phyloP scores from a whole-genome alignment of 2,797 vertebrate genomes.

The Acrocephalus scirpaceus region DNA sequence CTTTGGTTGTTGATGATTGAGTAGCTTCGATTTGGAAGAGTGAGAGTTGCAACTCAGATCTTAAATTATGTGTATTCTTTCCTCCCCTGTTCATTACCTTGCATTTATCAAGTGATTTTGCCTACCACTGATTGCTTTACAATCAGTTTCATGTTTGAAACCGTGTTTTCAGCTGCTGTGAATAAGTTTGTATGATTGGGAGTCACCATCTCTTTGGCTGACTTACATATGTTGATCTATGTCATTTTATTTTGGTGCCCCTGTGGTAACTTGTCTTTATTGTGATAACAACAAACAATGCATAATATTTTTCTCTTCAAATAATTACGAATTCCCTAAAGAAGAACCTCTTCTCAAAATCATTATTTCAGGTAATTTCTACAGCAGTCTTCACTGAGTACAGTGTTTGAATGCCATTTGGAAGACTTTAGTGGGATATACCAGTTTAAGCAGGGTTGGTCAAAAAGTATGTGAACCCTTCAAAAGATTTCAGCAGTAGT shows the following conservation, averaged over 20 bases:
- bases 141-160: too few species aligned
- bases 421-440: neutral
- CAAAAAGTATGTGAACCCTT: neutral
- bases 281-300: neutral
- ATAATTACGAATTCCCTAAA: neutral
- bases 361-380: neutral
- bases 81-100: neutral
- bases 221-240: neutral
- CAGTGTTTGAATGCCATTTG: neutral
- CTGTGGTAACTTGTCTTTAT: neutral
- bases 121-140: neutral
- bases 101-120: neutral
- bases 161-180: neutral
- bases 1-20: neutral
- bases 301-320: neutral
- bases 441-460: neutral
- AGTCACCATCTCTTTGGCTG: neutral
- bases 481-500: neutral
- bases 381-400: neutral
- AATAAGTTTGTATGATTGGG: neutral
- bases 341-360: neutral
- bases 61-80: neutral
- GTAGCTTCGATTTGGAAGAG: neutral
- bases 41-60: neutral
- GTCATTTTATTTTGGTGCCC: neutral